Conservation (phyloP, 1,140 invertebrate species). For the Cotesia chilonis region DNA sequence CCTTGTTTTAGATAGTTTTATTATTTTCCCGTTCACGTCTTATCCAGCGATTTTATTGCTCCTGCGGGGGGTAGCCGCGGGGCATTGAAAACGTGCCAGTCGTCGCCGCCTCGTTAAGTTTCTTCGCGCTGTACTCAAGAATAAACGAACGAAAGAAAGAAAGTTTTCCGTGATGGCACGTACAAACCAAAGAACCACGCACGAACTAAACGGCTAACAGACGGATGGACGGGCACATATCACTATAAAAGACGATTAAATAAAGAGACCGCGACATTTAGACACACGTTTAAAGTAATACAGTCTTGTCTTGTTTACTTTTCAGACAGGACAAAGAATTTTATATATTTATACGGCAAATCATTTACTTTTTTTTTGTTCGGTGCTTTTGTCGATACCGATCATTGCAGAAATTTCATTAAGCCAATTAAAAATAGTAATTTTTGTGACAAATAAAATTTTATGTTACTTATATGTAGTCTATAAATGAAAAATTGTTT, state of each 20-base stretch:
- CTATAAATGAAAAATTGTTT: too few species aligned
- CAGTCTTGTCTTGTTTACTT: too few species aligned
- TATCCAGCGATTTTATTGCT: constrained; percentile 19
- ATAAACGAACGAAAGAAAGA: constrained; percentile 18
- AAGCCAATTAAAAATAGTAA: too few species aligned
- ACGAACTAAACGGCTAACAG: constrained; percentile 20
- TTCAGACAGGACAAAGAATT: too few species aligned
- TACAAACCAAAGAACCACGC: constrained; percentile 12
- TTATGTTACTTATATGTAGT: too few species aligned
- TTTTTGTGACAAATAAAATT: too few species aligned
- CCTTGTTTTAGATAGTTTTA: not conserved
- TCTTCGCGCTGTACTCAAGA: constrained; percentile 15
- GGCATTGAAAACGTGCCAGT: constrained; percentile 29
- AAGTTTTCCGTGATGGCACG: constrained; percentile 26
- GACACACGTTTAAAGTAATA: constrained; percentile 18
- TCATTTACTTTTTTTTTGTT: too few species aligned
- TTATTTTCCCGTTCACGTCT: not conserved
- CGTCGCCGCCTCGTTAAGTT: constrained; percentile 30
- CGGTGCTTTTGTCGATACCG: too few species aligned
- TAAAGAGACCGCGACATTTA: constrained; percentile 38
- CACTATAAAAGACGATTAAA: too few species aligned
- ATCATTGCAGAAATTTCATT: too few species aligned
- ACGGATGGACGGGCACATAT: constrained; percentile 42
- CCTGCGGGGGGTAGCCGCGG: constrained; percentile 28
- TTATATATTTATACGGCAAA: too few species aligned